These are phyloP conservation scores for Passer domesticus DNA, from an alignment of 2,113 vertebrate genomes.

Conservation along the genomic window DNA sequence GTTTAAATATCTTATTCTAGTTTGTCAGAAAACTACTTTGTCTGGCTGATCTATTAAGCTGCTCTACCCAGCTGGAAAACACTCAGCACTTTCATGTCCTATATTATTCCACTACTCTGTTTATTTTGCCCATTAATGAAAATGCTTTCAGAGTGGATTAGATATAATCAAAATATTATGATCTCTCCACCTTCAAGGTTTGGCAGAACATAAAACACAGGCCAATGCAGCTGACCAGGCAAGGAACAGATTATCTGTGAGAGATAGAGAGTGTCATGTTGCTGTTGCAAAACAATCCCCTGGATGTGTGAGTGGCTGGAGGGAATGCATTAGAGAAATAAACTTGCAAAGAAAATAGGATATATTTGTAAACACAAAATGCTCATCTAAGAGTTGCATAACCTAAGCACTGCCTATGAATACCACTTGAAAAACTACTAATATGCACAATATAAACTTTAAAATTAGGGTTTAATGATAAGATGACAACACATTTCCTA, in stretches of 20 bases:
- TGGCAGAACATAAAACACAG: constrained; percentile 3
- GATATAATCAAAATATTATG: constrained; percentile 42
- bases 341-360: background rate
- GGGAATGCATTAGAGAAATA: background rate
- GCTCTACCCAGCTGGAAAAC: background rate
- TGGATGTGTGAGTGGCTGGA: background rate
- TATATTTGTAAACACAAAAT: constrained; percentile 18
- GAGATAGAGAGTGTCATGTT: background rate
- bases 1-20: background rate
- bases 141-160: constrained; percentile 3
- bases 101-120: background rate
- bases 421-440: background rate
- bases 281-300: background rate
- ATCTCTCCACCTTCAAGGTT: constrained; percentile 22
- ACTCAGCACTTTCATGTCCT: background rate
- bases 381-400: background rate
- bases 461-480: background rate
- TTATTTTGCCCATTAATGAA: constrained; percentile 31
- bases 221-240: background rate
- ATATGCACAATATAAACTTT: background rate
- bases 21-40: background rate
- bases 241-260: constrained; percentile 38
- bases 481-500: constrained; percentile 13
- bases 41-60: background rate
- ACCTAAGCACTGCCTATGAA: background rate